Conservation (phyloP, 2,113 vertebrate genomes). For the Xyrauchen texanus region DNA sequence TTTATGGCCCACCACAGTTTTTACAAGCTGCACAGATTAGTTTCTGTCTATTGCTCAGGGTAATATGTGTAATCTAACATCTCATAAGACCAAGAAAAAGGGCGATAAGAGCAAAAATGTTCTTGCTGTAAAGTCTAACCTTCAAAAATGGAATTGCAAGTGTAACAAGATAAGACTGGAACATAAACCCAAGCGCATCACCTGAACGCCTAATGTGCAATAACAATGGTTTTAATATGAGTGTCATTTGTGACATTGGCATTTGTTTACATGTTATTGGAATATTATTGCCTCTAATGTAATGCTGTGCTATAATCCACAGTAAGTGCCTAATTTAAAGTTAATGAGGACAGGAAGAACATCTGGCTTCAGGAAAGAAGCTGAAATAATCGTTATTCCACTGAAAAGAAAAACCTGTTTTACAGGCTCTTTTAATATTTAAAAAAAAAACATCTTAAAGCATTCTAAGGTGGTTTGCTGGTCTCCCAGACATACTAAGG, state of each 20-base stretch:
- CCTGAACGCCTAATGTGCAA: constrained; percentile 39
- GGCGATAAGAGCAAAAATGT: constrained; percentile 55
- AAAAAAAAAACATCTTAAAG: too few relatives aligned
- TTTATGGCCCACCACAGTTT: constrained; percentile 42
- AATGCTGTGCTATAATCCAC: neutral
- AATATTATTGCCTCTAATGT: neutral
- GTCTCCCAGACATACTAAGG: too few relatives aligned
- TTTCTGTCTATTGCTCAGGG: constrained; percentile 70
- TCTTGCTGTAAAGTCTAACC: constrained; percentile 51
- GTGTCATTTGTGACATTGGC: neutral
- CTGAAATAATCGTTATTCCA: too few relatives aligned
- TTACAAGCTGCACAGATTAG: constrained; percentile 63
- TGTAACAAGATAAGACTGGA: constrained; percentile 67
- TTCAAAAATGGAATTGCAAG: constrained; percentile 71
- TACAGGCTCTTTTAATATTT: too few relatives aligned
- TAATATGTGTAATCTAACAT: constrained; percentile 72
- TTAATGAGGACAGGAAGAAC: too few relatives aligned
- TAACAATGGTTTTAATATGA: constrained; percentile 1
- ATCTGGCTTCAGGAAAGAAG: too few relatives aligned
- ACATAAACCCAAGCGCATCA: constrained; percentile 58
- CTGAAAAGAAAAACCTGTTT: too few relatives aligned
- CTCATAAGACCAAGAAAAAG: constrained; percentile 51
- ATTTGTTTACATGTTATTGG: constrained; percentile 15
- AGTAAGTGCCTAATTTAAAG: too few relatives aligned
- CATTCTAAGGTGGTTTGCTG: too few relatives aligned